Evolutionary conservation across 2,113 vertebrate genomes (phyloP).

Genomic region (Toxostoma redivivum): DNA sequence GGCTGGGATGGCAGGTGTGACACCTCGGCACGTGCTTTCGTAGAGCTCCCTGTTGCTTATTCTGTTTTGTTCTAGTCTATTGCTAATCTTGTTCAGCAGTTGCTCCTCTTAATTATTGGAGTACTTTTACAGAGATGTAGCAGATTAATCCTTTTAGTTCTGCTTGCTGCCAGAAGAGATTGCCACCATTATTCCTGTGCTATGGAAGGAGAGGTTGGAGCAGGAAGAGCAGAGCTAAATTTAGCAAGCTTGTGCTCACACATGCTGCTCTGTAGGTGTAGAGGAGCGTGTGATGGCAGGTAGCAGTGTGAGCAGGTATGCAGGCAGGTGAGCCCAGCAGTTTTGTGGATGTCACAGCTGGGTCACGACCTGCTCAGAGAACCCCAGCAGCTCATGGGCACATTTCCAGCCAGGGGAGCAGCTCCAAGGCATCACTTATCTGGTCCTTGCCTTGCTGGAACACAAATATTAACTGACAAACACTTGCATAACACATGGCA

Average conservation of each 20-base stretch:
- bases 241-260: background rate
- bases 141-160: conserved; percentile 55
- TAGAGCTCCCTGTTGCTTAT: background rate
- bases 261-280: background rate
- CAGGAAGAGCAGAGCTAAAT: background rate
- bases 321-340: background rate
- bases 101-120: conserved; percentile 52
- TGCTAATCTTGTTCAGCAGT: conserved; percentile 54
- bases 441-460: conserved; percentile 26
- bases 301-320: rapidly evolving
- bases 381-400: background rate
- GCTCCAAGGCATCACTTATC: background rate
- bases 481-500: background rate
- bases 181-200: background rate
- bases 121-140: conserved; percentile 33
- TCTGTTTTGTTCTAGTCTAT: conserved; percentile 16
- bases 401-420: background rate
- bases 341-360: background rate
- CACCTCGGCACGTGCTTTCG: background rate
- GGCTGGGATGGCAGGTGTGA: background rate
- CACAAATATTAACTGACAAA: conserved; percentile 47
- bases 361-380: background rate
- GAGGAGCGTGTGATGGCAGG: rapidly evolving
- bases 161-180: conserved; percentile 30
- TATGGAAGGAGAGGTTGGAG: background rate